These are phyloP conservation scores for Guaruba guarouba DNA, from an alignment of 2,113 vertebrate species.

Conservation along the genomic window DNA sequence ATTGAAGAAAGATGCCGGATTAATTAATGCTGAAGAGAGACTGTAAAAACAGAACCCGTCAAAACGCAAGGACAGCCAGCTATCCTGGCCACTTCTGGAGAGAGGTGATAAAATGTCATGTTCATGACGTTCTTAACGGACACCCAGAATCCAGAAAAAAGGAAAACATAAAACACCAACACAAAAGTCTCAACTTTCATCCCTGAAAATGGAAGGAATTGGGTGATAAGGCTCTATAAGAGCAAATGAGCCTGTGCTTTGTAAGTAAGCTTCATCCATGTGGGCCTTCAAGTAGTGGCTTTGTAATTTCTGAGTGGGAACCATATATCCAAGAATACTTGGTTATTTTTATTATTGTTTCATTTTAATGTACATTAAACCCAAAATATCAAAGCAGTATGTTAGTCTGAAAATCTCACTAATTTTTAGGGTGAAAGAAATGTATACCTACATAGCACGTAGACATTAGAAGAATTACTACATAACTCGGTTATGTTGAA, in stretches of 20 bases:
- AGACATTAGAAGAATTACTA: background rate
- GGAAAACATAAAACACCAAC: fast-evolving
- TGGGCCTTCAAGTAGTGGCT: background rate
- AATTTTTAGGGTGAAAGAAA: background rate
- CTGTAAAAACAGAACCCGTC: background rate
- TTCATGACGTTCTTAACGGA: background rate
- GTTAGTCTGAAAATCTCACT: background rate
- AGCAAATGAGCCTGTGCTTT: background rate
- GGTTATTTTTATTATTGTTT: background rate
- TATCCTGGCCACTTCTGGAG: background rate
- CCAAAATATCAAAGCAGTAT: background rate
- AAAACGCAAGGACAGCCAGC: background rate
- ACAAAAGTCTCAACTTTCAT: background rate
- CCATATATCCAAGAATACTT: background rate
- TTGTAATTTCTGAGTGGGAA: background rate
- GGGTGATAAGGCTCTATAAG: background rate
- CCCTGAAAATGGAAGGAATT: background rate
- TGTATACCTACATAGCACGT: background rate
- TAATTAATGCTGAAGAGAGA: background rate
- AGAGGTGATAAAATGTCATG: background rate
- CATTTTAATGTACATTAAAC: background rate
- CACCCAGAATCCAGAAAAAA: background rate
- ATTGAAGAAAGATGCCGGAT: background rate
- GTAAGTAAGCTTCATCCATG: background rate
- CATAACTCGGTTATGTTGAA: background rate